Base-by-base conservation (phyloP, 2,888 invertebrate genomes). In the Synanthedon tipuliformis region DNA sequence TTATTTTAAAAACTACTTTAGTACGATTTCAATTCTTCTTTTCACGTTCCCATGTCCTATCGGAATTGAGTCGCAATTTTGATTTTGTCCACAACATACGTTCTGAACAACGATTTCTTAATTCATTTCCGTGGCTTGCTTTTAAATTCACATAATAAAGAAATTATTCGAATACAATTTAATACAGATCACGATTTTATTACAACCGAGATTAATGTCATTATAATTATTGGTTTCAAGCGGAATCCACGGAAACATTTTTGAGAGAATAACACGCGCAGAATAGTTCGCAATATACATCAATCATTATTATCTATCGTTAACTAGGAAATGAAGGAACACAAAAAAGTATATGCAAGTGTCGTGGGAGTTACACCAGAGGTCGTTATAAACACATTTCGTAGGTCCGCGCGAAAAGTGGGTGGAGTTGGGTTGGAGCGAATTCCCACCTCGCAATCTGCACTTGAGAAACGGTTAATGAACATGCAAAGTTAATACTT, bases 311-410 rank as follows among this genome's bases (percentile, higher is more conserved):
- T 50, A 69, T 68, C 62, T 68, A 69, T 79, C 66, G 72, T 66
- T 75, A 74, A 80, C 69, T 73, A 78, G 75, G 73, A 76, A 76
- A 70, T 66, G 66, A 57, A 63, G 59, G 59, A 61, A 63, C 53
- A 52, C 50, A 34, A 61, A 64, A 64, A 60, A 58, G 53, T 48
- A 18, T 51, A 53, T 58, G 56, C 52, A 59, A 63, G 60, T 66
- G 68, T 68, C 68, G 71, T 77, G 83, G 82, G 86, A 78, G 86
- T 81, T 68, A 63, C 72, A 58, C 60, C 34, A 53, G 59, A 62
- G 63, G 65, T 85, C 82, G 81, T 84, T 87, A 84, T 78, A 78
- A 82, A 77, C 73, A 75, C 82, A 85, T 85, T 85, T 83, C 61
- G 76, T 69, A 58, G 56, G 55, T 64, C 65, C 63, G 78, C 61